Evolutionary conservation across 2,888 invertebrate species (phyloP), one percentile per base, ranked within the genome.

Genomic region (Cenopis cana): DNA sequence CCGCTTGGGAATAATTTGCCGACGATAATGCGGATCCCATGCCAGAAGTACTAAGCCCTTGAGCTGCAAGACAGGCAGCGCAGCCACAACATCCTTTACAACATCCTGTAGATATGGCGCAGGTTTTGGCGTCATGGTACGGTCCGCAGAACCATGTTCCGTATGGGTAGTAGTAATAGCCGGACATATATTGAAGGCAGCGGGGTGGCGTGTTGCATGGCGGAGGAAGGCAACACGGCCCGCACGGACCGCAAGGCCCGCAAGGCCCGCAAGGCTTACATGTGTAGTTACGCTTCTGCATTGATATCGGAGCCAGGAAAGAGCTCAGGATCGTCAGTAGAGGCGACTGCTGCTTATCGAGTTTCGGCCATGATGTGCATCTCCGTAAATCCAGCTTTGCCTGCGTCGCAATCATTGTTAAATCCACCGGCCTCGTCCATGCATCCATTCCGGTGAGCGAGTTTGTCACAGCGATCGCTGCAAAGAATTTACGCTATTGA

Each of bases 401-500:
- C 75, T 74, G 75, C 78, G 76, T 81, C 72, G 76, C 29, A 11
- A 57, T 18, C 36, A 18, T 18, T 4, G 6, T 12, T 12, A n/a
- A 46, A 2, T 59, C 41, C 18, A 59, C 6, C 9, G 59, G 41
- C n/a, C 9, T 18, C 17, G 18, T 46, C 59, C 38, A 20, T 59
- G 18, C 57, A 20, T 59, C 57, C 38, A 4, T 59, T 20, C 17
- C 29, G 6, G 1, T 12, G 20, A 54, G 14, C 4, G 33, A 24
- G 41, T 18, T 59, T 41, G 14, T 41, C 14, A 41, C 41, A 24
- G 59, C 85, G 78, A 81, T 75, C 77, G 88, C 91, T 91, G 91
- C 79, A 91, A 91, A 89, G 83, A 86, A 80, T 81, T 81, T 80
- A 87, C 78, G 84, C 86, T 89, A 79, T 89, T 89, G 83, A 87